Base-by-base conservation (phyloP, 1,140 invertebrate genomes). In the Argopecten irradians region DNA sequence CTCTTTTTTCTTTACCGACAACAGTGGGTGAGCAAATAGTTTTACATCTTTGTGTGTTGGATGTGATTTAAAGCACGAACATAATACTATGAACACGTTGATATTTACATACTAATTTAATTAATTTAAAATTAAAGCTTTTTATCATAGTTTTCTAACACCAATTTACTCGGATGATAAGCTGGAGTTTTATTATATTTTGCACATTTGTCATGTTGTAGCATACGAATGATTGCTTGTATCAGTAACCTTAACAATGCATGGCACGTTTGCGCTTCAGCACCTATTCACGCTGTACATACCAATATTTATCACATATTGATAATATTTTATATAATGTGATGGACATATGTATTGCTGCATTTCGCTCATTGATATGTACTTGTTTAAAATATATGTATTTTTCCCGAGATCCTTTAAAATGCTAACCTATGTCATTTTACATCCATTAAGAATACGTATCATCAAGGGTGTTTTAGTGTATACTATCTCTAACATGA, bases 1-100 rank as follows among this genome's bases (percentile, higher is more conserved):
- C 55, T 71, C n/a, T 71, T 71, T n/a, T 71, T 71, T 71, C 55
- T 71, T 71, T 71, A 71, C 55, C 55, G 55, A 71, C 55, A 71
- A 71, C 55, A 71, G 55, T 71, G 55, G 55, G 55, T 71, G 55
- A 71, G 55, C 55, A 71, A 71, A 71, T 71, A 71, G 55, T 71
- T 71, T 71, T 71, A 71, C 55, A n/a, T 71, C 55, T 71, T 71
- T 71, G 55, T 71, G 55, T 71, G 55, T n/a, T 71, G 55, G 55
- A 28, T 71, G 55, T 71, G 55, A 71, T 71, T 28, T 71, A 16
- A 28, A 71, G 55, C 55, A 71, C 55, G 55, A 71, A 28, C 22
- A 71, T 28, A 71, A 71, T 19, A 16, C 28, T 3, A 28, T 71
- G 28, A n/a, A 71, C 55, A 71, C 22, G 11, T 71, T n/a, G n/a